Percentiles rank a stretch among this genome's conserved stretches.
Conservation (phyloP, 2,113 vertebrate genomes). For the Crotalus tigris region DNA sequence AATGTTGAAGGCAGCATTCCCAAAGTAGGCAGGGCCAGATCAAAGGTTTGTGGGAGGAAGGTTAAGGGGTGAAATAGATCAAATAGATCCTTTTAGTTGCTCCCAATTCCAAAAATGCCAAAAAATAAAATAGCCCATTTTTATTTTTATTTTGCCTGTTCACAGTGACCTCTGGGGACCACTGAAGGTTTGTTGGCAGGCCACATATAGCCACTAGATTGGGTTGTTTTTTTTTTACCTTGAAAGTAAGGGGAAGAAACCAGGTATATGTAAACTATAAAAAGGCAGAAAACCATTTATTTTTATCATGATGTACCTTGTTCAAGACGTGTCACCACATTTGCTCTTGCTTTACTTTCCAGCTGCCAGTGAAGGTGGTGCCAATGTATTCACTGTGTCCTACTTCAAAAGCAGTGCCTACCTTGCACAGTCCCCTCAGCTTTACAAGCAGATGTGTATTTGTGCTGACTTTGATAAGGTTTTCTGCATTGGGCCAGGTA, state of each 20-base stretch:
- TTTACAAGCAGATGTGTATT: conserved; percentile 99
- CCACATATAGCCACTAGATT: neutral
- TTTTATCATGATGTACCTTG: neutral
- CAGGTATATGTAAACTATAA: neutral
- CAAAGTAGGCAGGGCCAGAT: neutral
- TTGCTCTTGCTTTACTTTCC: conserved; percentile 49
- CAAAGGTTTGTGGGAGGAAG: neutral
- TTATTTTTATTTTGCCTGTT: neutral
- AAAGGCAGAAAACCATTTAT: neutral
- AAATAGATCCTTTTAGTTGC: neutral
- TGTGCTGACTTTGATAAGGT: conserved; percentile 98
- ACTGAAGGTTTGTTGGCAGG: neutral
- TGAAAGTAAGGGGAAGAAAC: neutral
- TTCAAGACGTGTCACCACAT: neutral
- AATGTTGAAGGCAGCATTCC: neutral
- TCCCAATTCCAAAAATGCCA: neutral
- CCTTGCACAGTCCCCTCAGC: conserved; percentile 96
- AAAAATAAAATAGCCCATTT: neutral
- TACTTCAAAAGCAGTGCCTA: conserved; percentile 99
- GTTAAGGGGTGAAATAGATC: neutral
- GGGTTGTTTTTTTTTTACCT: neutral
- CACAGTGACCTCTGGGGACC: neutral
- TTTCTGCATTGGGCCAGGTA: conserved; percentile 97
- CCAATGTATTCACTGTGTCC: conserved; percentile 97
- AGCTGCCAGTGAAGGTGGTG: conserved; percentile 98